phyloP scores from a whole-genome alignment of 2,888 invertebrate species.

The Leptinotarsa tumamoca region DNA sequence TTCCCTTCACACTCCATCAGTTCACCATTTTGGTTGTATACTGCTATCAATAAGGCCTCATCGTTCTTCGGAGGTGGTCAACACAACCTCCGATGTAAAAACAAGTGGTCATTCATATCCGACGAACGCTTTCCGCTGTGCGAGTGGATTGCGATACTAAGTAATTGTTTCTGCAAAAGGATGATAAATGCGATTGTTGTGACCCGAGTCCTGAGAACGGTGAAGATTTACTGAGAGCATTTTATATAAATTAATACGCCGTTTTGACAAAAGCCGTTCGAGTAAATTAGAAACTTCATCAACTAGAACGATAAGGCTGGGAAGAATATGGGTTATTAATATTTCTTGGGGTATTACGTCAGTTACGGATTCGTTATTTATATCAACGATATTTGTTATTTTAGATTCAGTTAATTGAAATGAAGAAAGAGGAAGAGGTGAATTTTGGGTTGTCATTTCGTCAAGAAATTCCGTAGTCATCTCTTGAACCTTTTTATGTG shows the following conservation, averaged over 20 bases:
- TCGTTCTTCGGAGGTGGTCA: not conserved
- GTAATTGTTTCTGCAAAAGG: conserved; percentile 25
- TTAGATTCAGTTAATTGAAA: too few species aligned
- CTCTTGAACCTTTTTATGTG: too few species aligned
- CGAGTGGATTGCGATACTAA: conserved; percentile 14
- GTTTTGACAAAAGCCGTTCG: not conserved
- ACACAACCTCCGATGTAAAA: not conserved
- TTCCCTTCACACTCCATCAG: too few species aligned
- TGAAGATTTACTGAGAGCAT: conserved; percentile 14
- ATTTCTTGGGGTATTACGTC: not conserved
- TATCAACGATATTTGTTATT: too few species aligned
- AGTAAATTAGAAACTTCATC: conserved; percentile 8
- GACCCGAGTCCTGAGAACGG: conserved; percentile 3
- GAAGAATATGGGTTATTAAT: not conserved
- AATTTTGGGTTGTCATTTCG: too few species aligned
- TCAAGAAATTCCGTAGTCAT: too few species aligned
- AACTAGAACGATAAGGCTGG: not conserved
- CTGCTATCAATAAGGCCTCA: too few species aligned
- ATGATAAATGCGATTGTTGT: conserved; percentile 22
- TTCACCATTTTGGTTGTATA: too few species aligned
- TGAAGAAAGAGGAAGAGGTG: too few species aligned
- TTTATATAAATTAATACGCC: conserved; percentile 19
- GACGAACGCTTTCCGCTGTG: not conserved
- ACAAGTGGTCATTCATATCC: not conserved
- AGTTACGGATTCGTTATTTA: not conserved